A percentile compares a stretch with the other conserved stretches of the same genome.
Conservation (phyloP, 2,888 invertebrate genomes). For the Anthophora plumipes region DNA sequence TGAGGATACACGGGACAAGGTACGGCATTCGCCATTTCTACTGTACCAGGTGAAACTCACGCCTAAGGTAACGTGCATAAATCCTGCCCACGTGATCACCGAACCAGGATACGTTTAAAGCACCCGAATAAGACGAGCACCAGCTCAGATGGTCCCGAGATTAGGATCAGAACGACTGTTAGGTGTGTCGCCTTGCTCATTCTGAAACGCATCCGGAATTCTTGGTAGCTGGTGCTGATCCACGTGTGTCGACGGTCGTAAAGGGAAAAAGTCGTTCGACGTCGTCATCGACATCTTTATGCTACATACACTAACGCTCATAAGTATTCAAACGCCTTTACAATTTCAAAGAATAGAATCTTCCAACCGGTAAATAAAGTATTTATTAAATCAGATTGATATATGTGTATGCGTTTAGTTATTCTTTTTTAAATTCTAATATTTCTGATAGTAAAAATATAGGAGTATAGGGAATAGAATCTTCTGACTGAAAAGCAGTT, state of each 20-base stretch:
- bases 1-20: background rate
- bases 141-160: constrained; percentile 77
- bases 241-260: constrained; percentile 50
- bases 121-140: constrained; percentile 74
- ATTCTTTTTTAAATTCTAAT: too few species aligned
- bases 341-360: constrained; percentile 4
- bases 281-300: constrained; percentile 11
- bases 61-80: constrained; percentile 43
- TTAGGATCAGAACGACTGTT: constrained; percentile 79
- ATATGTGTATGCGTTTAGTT: too few species aligned
- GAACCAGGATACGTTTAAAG: constrained; percentile 65
- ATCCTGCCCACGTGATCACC: constrained; percentile 44
- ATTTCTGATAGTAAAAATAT: too few species aligned
- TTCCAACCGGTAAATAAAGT: too few species aligned
- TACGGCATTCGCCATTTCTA: constrained; percentile 2
- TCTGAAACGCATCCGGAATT: constrained; percentile 77
- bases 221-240: constrained; percentile 74
- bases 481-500: too few species aligned
- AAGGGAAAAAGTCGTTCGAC: constrained; percentile 45
- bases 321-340: too few species aligned
- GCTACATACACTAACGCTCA: too few species aligned
- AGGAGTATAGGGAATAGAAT: too few species aligned
- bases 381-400: too few species aligned
- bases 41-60: constrained; percentile 30
- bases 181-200: constrained; percentile 77